Evolutionary conservation across 64 coral and sea anemone species (phyloP), one percentile per base, ranked within the genome.

Genomic region (Stichodactyla helianthus): DNA sequence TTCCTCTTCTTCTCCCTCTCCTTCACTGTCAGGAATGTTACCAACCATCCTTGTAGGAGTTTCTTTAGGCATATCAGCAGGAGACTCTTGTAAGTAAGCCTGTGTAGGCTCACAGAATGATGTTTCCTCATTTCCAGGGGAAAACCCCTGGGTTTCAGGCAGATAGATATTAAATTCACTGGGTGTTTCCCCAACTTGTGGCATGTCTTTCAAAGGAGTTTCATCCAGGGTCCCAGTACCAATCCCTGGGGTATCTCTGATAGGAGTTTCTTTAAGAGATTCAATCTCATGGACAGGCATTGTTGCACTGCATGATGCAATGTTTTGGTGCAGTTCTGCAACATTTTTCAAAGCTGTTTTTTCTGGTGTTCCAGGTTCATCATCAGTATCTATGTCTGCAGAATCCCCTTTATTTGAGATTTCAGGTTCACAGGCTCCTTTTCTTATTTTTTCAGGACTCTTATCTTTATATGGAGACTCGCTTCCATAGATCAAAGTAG

Each of bases 401-500:
- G 25, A 10, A 74, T 13, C 25, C 27, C 0, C n/a, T 68, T 60
- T 60, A 17, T 13, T 60, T 60, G 59, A 60, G 18, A 15, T 5
- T 17, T 60, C 0, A 15, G 62, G 62, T 65, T 74, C 22, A 74
- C 26, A 13, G 10, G 22, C 25, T 31, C n/a, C 68, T 74, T 22
- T 5, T 67, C 27, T 71, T 74, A 13, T 9, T 74, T 89, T 89
- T n/a, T 71, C 15, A 15, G 88, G 80, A 28, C 63, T 74, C 50
- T 28, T 82, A 84, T 82, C 79, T 15, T 89, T 60, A 31, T 74
- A 74, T 5, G 68, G 68, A 10, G 88, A 84, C 15, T 84, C 61
- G 55, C 74, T 80, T 64, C 79, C 88, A 83, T 83, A 89, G 22
- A 89, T 20, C 17, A 89, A 55, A 50, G 88, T 89, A 50, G 88